Evolutionary conservation across 2,113 vertebrate genomes (phyloP).

Genomic region (Rhodinocichla rosea): DNA sequence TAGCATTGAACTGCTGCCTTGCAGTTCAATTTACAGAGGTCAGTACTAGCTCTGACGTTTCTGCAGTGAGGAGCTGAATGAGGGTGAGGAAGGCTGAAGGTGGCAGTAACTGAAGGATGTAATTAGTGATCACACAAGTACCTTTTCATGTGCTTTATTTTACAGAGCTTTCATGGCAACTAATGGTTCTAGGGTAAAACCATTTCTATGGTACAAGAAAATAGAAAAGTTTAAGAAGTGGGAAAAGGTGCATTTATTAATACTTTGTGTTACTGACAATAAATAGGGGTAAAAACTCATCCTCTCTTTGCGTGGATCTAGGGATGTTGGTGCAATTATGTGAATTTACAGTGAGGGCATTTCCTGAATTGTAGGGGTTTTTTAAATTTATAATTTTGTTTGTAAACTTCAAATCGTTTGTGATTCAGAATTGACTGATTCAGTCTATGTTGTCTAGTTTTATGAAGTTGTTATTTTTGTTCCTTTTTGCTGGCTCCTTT

Average conservation of each 20-base stretch:
- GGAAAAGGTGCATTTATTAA: neutral
- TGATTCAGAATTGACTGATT: neutral
- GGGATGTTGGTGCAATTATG: neutral
- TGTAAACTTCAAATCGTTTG: neutral
- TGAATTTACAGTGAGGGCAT: neutral
- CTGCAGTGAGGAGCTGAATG: neutral
- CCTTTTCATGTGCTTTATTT: neutral
- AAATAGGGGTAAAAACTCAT: neutral
- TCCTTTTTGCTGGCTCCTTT: neutral
- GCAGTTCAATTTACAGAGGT: neutral
- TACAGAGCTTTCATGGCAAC: neutral
- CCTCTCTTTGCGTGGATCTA: neutral
- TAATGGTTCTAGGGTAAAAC: neutral
- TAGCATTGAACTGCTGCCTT: neutral
- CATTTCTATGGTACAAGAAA: neutral
- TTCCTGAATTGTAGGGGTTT: neutral
- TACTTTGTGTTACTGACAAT: neutral
- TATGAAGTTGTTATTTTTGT: neutral
- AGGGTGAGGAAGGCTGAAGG: neutral
- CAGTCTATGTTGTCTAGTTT: neutral
- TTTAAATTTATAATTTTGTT: neutral
- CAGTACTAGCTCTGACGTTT: neutral
- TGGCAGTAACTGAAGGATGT: neutral
- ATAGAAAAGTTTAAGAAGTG: neutral
- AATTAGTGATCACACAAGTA: neutral